Percentiles rank a stretch among this genome's conserved stretches.
These are phyloP conservation scores for Drosophila santomea DNA, from an alignment of 1,140 invertebrate genomes.

Conservation along the genomic window DNA sequence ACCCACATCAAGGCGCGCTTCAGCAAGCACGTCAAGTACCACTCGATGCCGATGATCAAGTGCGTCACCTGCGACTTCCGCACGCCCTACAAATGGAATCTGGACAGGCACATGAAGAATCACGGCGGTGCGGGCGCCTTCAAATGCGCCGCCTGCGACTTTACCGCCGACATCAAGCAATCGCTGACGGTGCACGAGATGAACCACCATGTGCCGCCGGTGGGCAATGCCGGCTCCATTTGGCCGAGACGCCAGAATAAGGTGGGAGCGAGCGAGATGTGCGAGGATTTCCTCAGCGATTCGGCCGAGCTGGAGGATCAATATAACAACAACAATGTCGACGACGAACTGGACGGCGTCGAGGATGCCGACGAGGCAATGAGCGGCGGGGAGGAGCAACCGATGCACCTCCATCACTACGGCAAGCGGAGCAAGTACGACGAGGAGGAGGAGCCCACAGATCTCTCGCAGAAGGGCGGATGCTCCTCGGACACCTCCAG, in stretches of 20 bases:
- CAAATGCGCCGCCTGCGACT: constrained; percentile 95
- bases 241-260: constrained; percentile 87
- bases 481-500: constrained; percentile 84
- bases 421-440: constrained; percentile 76
- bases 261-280: constrained; percentile 89
- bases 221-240: constrained; percentile 87
- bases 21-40: constrained; percentile 97
- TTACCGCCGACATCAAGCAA: constrained; percentile 96
- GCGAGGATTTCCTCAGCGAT: constrained; percentile 82
- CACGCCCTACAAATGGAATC: constrained; percentile 90
- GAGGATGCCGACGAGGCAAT: constrained; percentile 45
- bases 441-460: constrained; percentile 86
- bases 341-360: constrained; percentile 71
- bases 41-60: constrained; percentile 96
- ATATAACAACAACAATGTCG: constrained; percentile 80
- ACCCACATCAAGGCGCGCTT: constrained; percentile 95
- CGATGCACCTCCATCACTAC: constrained; percentile 41
- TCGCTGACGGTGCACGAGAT: constrained; percentile 96
- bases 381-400: constrained; percentile 49
- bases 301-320: constrained; percentile 79
- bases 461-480: constrained; percentile 85
- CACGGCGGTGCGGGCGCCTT: constrained; percentile 93
- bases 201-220: constrained; percentile 93
- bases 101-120: constrained; percentile 96
- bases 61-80: constrained; percentile 96